A percentile compares a stretch with the other conserved stretches of the same genome.
phyloP scores from a whole-genome alignment of 2,888 invertebrate species.

The Mythimna pallens region DNA sequence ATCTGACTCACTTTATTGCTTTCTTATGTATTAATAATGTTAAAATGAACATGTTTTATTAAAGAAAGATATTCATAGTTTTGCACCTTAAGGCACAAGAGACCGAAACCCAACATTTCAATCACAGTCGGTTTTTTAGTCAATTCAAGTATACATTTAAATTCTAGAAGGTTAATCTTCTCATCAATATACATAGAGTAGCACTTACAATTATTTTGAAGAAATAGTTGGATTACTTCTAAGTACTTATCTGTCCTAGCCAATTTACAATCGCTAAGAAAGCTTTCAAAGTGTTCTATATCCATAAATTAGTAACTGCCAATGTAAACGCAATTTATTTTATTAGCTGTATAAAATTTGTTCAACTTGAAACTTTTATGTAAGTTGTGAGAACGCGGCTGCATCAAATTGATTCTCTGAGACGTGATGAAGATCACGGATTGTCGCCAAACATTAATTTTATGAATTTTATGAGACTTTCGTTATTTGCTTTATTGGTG shows the following conservation, averaged over 20 bases:
- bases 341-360: constrained; percentile 7
- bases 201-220: background rate
- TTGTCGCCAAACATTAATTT: constrained; percentile 6
- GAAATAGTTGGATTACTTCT: background rate
- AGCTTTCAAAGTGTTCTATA: constrained; percentile 15
- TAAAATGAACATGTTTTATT: too few species aligned
- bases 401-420: constrained; percentile 7
- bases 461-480: constrained; percentile 5
- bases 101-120: background rate
- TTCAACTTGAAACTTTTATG: constrained; percentile 13
- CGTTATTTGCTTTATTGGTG: constrained; percentile 5
- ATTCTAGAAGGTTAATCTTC: background rate
- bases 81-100: too few species aligned
- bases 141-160: background rate
- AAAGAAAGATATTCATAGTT: too few species aligned
- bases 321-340: constrained; percentile 9
- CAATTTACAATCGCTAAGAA: constrained; percentile 1
- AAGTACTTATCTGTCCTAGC: background rate
- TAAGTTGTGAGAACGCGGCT: constrained; percentile 9
- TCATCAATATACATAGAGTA: background rate
- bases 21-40: background rate
- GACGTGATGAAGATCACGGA: constrained; percentile 1
- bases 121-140: background rate
- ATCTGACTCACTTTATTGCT: too few species aligned
- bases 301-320: constrained; percentile 13